These are phyloP conservation scores for Melinaea marsaeus DNA, from an alignment of 2,888 invertebrate genomes.

Conservation along the genomic window DNA sequence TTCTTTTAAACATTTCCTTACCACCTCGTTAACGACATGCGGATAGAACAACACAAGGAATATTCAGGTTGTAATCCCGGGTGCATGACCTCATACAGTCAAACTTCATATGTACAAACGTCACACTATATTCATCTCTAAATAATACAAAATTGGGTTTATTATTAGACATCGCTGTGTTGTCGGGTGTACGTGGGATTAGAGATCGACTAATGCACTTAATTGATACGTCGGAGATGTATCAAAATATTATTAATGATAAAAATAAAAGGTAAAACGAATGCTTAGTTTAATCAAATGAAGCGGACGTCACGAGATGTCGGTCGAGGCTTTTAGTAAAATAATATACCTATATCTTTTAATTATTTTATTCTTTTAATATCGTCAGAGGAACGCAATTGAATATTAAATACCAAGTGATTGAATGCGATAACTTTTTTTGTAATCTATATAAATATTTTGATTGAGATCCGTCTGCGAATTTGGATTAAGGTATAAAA, in stretches of 20 bases:
- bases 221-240: constrained; percentile 27
- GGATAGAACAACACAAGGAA: constrained; percentile 1
- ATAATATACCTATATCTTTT: constrained; percentile 18
- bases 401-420: background rate
- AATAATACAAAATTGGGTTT: background rate
- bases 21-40: background rate
- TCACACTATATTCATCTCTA: background rate
- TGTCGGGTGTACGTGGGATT: constrained; percentile 12
- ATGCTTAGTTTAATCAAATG: constrained; percentile 16
- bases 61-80: constrained; percentile 16
- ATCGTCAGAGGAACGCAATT: background rate
- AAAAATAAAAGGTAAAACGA: constrained; percentile 24
- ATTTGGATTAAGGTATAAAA: background rate
- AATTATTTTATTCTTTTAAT: constrained; percentile 11
- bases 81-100: constrained; percentile 18
- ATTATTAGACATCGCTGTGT: background rate
- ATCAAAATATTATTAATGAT: constrained; percentile 30
- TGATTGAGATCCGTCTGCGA: background rate
- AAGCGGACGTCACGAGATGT: constrained; percentile 18
- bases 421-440: background rate
- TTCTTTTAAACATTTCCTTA: background rate
- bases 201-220: constrained; percentile 25
- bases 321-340: constrained; percentile 12
- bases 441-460: background rate
- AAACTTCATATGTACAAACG: background rate